Base-by-base conservation (phyloP, 2,888 invertebrate genomes). In the Tortrix viridana region DNA sequence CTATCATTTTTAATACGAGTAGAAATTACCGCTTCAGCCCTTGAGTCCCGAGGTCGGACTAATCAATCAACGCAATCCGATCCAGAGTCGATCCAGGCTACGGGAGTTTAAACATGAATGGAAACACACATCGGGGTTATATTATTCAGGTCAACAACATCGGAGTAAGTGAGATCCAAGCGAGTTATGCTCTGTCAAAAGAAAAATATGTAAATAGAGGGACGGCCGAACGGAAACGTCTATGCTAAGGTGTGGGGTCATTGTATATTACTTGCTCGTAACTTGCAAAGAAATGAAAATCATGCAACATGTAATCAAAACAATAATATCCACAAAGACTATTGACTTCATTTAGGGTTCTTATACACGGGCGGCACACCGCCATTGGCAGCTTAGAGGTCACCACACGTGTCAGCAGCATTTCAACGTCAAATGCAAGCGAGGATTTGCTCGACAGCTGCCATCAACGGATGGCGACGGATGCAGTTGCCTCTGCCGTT, bases 1-100 rank as follows among this genome's bases (percentile, higher is more conserved):
- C 59, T 54, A 65, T 68, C 60, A 63, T 57, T 32, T 59, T 59
- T 59, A n/a, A n/a, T n/a, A 59, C 37, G 59, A 44, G 52, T 22
- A 18, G 43, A 58, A 58, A 58, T 49, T 58, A 50, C 50, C n/a
- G 26, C 26, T 49, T 43, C 26, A 16, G 50, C 58, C 58, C 52
- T 58, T 49, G 58, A 49, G 58, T 26, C 43, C 41, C 26, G 26
- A 16, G 53, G 53, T 53, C 58, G 46, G 48, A 43, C 52, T 57
- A 64, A 64, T 64, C 63, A 59, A 64, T 64, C 64, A 64, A 19
- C 22, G 32, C 43, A 18, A 54, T 53, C 58, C 49, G 44, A 52
- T 52, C 52, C 32, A n/a, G 18, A 44, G 44, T 37, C 32, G 19
- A 44, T 32, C 37, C 43, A 47, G 37, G n/a, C 26, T 38, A 16